Conservation (phyloP, 2,113 vertebrate genomes). For the Trichechus manatus region DNA sequence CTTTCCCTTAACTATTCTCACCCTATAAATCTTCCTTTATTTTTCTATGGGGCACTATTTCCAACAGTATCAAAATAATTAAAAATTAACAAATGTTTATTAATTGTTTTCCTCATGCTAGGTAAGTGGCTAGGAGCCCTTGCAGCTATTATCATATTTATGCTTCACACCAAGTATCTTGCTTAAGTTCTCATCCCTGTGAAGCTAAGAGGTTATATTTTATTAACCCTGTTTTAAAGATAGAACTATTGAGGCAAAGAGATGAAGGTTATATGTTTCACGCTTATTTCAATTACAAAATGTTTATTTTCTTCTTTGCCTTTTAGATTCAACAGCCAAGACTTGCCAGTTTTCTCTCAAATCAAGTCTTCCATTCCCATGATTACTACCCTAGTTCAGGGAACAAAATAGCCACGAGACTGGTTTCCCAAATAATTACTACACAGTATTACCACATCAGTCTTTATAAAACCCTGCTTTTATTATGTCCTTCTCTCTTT, state of each 20-base stretch:
- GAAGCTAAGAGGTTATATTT: conserved; percentile 32
- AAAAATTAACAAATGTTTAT: background rate
- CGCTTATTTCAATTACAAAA: conserved; percentile 48
- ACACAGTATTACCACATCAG: background rate
- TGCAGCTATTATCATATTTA: background rate
- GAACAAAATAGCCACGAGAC: background rate
- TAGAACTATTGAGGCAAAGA: conserved; percentile 33
- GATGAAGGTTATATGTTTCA: background rate
- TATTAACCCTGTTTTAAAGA: conserved; percentile 36
- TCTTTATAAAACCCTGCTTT: background rate
- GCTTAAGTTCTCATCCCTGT: conserved; percentile 26
- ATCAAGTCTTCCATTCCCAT: conserved; percentile 18
- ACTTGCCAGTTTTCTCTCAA: conserved; percentile 2
- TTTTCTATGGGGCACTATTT: conserved; percentile 42
- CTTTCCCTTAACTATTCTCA: conserved; percentile 48
- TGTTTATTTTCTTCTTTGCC: conserved; percentile 36
- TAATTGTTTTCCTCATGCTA: conserved; percentile 27
- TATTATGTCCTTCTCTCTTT: background rate
- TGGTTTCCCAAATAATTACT: conserved; percentile 36
- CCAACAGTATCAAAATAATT: conserved; percentile 39
- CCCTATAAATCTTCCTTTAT: conserved; percentile 4
- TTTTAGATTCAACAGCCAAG: conserved; percentile 28
- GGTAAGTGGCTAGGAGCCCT: background rate
- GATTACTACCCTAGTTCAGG: background rate
- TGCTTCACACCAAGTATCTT: background rate